These are phyloP conservation scores for Rhabditoides inermis DNA, from an alignment of 2,888 invertebrate genomes.

Conservation along the genomic window DNA sequence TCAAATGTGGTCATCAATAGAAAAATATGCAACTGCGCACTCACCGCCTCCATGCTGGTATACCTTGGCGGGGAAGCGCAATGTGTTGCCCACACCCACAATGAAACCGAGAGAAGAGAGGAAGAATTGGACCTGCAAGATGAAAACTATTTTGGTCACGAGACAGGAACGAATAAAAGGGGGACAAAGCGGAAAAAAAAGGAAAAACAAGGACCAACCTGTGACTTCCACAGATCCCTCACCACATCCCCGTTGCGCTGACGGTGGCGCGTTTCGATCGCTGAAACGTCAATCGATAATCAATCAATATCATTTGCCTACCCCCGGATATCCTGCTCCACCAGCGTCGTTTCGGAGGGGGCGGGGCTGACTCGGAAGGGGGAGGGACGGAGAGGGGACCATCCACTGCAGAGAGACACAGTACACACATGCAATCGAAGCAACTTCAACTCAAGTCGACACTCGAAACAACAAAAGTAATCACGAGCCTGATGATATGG, in stretches of 20 bases:
- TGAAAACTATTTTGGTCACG: no score
- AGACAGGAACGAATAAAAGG: neutral
- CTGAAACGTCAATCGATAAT: no score
- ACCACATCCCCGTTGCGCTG: slow-evolving; percentile 25
- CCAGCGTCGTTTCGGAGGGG: no score
- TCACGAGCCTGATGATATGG: no score
- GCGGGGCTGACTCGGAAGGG: no score
- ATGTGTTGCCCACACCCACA: slow-evolving; percentile 47
- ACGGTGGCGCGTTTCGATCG: slow-evolving; percentile 5
- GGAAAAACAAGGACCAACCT: slow-evolving; percentile 15
- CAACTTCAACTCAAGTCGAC: no score
- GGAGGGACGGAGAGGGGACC: no score
- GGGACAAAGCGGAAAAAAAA: neutral
- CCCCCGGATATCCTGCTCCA: no score
- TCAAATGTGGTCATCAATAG: neutral
- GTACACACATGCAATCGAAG: no score
- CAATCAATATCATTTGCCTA: no score
- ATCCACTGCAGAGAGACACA: no score
- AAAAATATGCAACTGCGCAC: neutral
- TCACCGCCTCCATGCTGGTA: slow-evolving; percentile 40
- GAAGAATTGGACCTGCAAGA: slow-evolving; percentile 46
- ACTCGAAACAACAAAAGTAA: no score
- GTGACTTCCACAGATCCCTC: slow-evolving; percentile 45
- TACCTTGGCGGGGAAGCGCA: slow-evolving; percentile 47
- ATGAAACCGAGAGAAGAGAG: slow-evolving; percentile 48